Percentiles rank a stretch among this genome's conserved stretches.
Conservation (phyloP, 2,113 vertebrate species). For the Catharus fuscescens region DNA sequence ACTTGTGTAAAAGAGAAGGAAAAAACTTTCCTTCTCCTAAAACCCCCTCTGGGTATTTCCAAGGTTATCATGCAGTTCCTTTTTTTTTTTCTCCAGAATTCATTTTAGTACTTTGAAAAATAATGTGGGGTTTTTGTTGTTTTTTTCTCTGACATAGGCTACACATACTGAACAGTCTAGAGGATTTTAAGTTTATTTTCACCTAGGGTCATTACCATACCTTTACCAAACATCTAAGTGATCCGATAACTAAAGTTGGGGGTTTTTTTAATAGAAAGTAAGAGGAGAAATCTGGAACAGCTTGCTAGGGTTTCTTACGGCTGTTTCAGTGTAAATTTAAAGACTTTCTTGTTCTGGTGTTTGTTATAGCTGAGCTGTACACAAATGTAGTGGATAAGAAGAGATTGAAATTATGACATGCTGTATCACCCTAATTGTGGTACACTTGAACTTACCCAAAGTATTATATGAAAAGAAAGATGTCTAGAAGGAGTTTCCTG, state of each 20-base stretch:
- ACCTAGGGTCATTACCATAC: not conserved
- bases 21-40: not conserved
- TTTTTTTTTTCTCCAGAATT: not conserved
- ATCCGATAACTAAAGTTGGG: not conserved
- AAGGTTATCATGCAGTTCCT: not conserved
- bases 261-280: not conserved
- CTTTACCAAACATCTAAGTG: not conserved
- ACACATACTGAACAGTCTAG: not conserved
- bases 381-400: not conserved
- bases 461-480: not conserved
- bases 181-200: not conserved
- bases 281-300: not conserved
- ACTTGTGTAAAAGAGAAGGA: not conserved
- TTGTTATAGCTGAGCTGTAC: not conserved
- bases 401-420: not conserved
- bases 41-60: not conserved
- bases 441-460: not conserved
- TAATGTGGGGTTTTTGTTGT: fast-evolving
- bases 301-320: not conserved
- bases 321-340: not conserved
- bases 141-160: not conserved
- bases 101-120: not conserved
- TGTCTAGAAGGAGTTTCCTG: not conserved
- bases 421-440: not conserved
- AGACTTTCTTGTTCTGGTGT: not conserved